These are phyloP conservation scores for Leucoraja erinaceus DNA, from an alignment of 2,113 vertebrate species.

Conservation along the genomic window DNA sequence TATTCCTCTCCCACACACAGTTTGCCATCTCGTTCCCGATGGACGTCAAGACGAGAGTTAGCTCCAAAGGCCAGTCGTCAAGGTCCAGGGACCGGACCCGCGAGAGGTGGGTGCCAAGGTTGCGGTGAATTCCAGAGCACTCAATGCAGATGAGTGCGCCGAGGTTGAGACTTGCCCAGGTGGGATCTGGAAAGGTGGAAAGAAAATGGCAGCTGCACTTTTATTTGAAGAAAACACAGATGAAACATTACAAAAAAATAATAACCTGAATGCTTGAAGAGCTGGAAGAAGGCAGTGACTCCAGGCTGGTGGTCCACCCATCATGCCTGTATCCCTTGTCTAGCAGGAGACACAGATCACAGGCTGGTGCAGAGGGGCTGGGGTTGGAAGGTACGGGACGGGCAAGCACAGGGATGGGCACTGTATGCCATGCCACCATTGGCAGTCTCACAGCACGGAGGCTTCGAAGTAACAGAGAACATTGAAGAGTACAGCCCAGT, in stretches of 20 bases:
- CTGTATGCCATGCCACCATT: neutral
- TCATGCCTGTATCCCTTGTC: neutral
- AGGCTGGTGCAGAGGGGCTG: neutral
- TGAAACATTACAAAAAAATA: neutral
- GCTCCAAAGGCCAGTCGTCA: slow-evolving; percentile 88
- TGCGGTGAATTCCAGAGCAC: slow-evolving; percentile 91
- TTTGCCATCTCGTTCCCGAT: slow-evolving; percentile 90
- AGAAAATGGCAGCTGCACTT: neutral
- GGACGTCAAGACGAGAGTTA: slow-evolving; percentile 80
- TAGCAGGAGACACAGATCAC: neutral
- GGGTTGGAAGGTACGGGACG: neutral
- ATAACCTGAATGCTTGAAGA: neutral
- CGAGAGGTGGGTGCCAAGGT: slow-evolving; percentile 88
- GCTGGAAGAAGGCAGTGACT: neutral
- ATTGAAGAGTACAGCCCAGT: too few species aligned
- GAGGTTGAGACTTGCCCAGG: slow-evolving; percentile 91
- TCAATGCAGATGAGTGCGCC: slow-evolving; percentile 93
- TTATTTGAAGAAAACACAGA: neutral
- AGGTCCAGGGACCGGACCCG: slow-evolving; percentile 89
- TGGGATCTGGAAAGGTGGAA: slow-evolving; percentile 64
- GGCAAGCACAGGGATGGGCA: neutral
- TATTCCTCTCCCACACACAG: slow-evolving; percentile 84
- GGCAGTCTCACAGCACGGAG: neutral
- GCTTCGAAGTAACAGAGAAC: too few species aligned
- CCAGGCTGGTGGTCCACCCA: neutral